phyloP scores from a whole-genome alignment of 2,797 vertebrate species.

The Eulemur rubriventer region DNA sequence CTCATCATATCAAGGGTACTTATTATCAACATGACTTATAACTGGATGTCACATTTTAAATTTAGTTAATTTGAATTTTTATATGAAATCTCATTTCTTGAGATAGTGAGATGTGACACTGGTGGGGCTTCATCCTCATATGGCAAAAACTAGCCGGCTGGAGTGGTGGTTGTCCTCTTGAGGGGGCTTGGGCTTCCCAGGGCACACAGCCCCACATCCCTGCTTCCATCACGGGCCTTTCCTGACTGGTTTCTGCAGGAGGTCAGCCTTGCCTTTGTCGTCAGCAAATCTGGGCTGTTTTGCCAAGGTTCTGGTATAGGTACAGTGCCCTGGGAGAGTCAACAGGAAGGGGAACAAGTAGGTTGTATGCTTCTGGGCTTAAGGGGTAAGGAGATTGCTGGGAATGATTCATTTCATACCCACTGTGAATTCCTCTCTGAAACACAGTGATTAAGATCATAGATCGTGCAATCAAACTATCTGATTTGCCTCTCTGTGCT shows the following conservation, averaged over 20 bases:
- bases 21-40: not conserved
- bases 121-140: not conserved
- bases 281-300: not conserved
- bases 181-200: not conserved
- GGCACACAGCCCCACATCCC: not conserved
- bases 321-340: not conserved
- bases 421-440: not conserved
- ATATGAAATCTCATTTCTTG: constrained; percentile 31
- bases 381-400: not conserved
- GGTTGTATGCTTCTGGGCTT: not conserved
- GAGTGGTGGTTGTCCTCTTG: not conserved
- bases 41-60: not conserved
- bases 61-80: constrained; percentile 11
- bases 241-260: not conserved
- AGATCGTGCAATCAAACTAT: not conserved
- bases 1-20: not conserved
- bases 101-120: not conserved
- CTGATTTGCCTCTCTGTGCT: not conserved
- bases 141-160: not conserved
- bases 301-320: not conserved
- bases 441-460: not conserved
- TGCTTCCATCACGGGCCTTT: not conserved
- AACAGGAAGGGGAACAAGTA: not conserved
- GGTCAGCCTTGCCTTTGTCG: not conserved
- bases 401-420: not conserved